A percentile compares a stretch with the other conserved stretches of the same genome.
Evolutionary conservation across 2,797 vertebrate genomes (phyloP).

Genomic region (Melanotaenia pygmaea): DNA sequence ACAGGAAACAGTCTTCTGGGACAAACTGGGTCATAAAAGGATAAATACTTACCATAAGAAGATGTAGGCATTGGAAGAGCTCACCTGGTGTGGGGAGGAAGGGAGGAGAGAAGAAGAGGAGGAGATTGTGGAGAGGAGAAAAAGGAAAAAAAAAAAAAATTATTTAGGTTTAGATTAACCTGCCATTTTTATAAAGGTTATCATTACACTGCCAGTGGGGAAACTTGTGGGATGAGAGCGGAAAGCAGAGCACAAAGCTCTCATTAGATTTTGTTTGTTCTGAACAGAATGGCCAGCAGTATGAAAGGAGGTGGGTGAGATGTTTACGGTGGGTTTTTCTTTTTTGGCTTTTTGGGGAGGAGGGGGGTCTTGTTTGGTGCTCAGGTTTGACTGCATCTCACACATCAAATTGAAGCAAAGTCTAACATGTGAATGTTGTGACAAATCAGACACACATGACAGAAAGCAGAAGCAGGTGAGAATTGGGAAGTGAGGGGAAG

Average conservation of each 20-base stretch:
- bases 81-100: constrained; percentile 83
- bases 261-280: constrained; percentile 89
- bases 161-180: constrained; percentile 79
- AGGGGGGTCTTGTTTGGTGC: constrained; percentile 46
- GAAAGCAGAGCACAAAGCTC: constrained; percentile 87
- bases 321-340: constrained; percentile 43
- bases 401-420: constrained; percentile 86
- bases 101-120: constrained; percentile 56
- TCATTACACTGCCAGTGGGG: constrained; percentile 89
- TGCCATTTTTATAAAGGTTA: constrained; percentile 83
- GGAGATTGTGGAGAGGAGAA: constrained; percentile 37
- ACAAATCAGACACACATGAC: constrained; percentile 79
- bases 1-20: constrained; percentile 71
- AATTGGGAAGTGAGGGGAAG: constrained; percentile 79
- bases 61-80: constrained; percentile 65
- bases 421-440: constrained; percentile 84
- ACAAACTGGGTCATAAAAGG: constrained; percentile 66
- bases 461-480: constrained; percentile 81
- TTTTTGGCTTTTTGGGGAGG: constrained; percentile 15
- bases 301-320: constrained; percentile 44
- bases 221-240: constrained; percentile 85
- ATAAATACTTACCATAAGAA: constrained; percentile 69
- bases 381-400: constrained; percentile 79
- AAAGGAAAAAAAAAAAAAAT: constrained; percentile 38
- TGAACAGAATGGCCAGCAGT: constrained; percentile 67